Evolutionary conservation across 2,797 vertebrate genomes (phyloP).

Genomic region (Characodon lateralis): DNA sequence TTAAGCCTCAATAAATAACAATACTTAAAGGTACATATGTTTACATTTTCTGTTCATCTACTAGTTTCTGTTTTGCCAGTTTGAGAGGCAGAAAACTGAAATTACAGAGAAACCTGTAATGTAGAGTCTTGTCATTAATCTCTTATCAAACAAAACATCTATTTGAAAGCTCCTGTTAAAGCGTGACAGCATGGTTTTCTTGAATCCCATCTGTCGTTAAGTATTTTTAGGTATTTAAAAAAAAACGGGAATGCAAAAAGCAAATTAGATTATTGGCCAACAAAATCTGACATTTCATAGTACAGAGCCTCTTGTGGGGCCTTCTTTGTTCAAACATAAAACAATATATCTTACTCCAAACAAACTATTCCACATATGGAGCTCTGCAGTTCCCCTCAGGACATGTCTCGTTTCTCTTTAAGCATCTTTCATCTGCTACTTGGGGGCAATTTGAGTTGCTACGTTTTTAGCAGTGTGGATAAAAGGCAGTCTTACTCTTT

Average conservation of each 20-base stretch:
- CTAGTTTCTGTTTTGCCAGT: neutral
- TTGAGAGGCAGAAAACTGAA: neutral
- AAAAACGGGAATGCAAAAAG: neutral
- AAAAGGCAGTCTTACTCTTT: conserved; percentile 44
- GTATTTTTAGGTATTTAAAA: neutral
- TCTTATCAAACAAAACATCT: conserved; percentile 1
- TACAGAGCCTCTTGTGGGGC: neutral
- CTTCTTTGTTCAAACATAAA: conserved; percentile 8
- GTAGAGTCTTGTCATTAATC: neutral
- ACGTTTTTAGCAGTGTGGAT: conserved; percentile 35
- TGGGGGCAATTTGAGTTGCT: conserved; percentile 13
- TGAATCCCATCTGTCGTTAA: neutral
- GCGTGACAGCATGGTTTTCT: neutral
- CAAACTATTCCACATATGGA: conserved; percentile 25
- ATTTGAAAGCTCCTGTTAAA: conserved; percentile 1
- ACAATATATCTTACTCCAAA: conserved; percentile 12
- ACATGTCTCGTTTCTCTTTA: conserved; percentile 55
- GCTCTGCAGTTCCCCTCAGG: conserved; percentile 27
- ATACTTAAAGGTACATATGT: neutral
- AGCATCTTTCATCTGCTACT: conserved; percentile 48
- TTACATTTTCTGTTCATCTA: neutral
- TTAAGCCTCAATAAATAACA: neutral
- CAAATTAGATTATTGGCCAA: neutral
- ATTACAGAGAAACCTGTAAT: neutral
- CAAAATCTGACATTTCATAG: neutral